Conservation (phyloP, 2,888 invertebrate genomes). For the Trichopria drosophilae region DNA sequence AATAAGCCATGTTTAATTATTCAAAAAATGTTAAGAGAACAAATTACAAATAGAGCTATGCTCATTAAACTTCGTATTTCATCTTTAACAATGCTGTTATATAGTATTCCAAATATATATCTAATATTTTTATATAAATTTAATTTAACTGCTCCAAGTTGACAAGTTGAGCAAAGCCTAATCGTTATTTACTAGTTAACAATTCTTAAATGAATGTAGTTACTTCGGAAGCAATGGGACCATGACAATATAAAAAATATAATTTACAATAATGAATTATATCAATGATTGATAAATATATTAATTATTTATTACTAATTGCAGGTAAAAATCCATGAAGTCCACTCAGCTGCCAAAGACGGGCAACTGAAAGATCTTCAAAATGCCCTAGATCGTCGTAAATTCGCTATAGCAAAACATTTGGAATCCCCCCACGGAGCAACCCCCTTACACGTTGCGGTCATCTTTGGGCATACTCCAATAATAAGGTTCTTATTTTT, state of each 20-base stretch:
- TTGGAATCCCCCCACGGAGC: constrained; percentile 80
- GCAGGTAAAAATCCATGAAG: constrained; percentile 85
- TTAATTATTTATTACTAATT: constrained; percentile 31
- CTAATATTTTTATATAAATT: constrained; percentile 1
- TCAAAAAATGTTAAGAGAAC: no score
- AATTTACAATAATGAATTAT: not conserved
- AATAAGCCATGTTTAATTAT: no score
- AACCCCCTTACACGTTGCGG: constrained; percentile 84
- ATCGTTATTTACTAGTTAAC: not conserved
- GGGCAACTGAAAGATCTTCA: constrained; percentile 85
- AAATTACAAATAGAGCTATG: no score
- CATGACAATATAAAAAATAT: not conserved
- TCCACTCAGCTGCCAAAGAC: constrained; percentile 82
- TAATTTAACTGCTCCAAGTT: not conserved
- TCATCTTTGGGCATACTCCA: constrained; percentile 78
- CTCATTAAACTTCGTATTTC: no score
- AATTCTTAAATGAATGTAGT: not conserved
- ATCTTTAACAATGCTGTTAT: no score
- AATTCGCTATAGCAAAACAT: constrained; percentile 88
- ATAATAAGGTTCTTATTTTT: constrained; percentile 56
- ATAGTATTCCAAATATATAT: no score
- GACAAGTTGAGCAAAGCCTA: not conserved
- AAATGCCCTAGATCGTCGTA: constrained; percentile 82
- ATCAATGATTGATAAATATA: not conserved
- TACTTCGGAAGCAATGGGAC: not conserved